A percentile compares a stretch with the other conserved stretches of the same genome.
Conservation (phyloP, 1,140 invertebrate species). For the Ctenoplectra terminalis region DNA sequence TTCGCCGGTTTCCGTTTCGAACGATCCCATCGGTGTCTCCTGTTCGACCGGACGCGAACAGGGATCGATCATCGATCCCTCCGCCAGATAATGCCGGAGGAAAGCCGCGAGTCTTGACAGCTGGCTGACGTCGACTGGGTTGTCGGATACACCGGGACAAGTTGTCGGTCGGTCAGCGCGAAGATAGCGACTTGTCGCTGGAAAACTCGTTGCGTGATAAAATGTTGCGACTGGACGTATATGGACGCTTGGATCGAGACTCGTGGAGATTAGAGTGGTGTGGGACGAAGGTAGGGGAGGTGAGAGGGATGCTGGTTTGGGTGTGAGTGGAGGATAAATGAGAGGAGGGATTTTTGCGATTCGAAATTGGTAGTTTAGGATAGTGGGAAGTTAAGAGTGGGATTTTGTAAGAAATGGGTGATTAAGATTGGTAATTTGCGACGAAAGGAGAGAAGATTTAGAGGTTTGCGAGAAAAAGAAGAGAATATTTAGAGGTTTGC, state of each 20-base stretch:
- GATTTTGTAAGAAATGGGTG: no score
- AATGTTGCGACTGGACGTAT: not conserved
- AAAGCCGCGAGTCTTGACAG: constrained; percentile 51
- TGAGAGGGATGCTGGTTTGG: no score
- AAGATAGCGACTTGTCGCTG: constrained; percentile 42
- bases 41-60: constrained; percentile 33
- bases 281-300: not conserved
- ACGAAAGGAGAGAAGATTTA: no score
- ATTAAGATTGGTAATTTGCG: no score
- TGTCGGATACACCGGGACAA: constrained; percentile 52
- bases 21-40: constrained; percentile 20
- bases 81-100: constrained; percentile 56
- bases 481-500: no score
- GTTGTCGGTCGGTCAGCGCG: constrained; percentile 49
- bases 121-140: constrained; percentile 33
- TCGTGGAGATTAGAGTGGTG: not conserved
- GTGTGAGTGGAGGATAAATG: no score
- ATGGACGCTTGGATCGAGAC: not conserved
- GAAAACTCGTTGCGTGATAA: constrained; percentile 15
- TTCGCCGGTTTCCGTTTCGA: constrained; percentile 25
- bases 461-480: no score
- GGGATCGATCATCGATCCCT: constrained; percentile 57
- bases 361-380: no score
- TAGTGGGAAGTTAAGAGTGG: no score
- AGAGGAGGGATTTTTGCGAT: no score